A percentile compares a stretch with the other conserved stretches of the same genome.
Evolutionary conservation across 2,797 vertebrate genomes (phyloP).

Genomic region (Phalanger gymnotis): DNA sequence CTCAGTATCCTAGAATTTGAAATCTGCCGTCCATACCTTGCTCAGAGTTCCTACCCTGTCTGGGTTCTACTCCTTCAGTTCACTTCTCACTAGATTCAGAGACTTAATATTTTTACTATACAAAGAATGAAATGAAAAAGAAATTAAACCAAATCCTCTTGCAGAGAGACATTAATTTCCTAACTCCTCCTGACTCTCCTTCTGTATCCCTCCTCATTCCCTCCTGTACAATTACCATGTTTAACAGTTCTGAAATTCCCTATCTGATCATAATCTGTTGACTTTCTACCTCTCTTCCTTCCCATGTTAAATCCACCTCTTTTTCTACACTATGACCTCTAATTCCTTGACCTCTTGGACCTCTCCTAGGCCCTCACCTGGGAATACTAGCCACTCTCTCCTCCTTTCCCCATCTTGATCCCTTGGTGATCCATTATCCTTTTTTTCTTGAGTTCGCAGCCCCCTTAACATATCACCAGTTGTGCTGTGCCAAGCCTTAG

Average conservation of each 20-base stretch:
- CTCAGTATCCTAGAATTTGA: not conserved
- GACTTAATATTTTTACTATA: not conserved
- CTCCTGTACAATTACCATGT: not conserved
- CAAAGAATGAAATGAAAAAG: not conserved
- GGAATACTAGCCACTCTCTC: not conserved
- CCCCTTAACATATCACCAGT: not conserved
- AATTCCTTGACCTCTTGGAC: not conserved
- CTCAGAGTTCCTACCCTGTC: not conserved
- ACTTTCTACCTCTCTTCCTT: not conserved
- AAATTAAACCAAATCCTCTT: not conserved
- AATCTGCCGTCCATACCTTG: not conserved
- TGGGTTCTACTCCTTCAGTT: not conserved
- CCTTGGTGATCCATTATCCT: not conserved
- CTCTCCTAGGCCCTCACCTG: not conserved
- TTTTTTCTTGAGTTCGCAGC: not conserved
- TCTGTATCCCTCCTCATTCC: not conserved
- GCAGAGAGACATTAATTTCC: not conserved
- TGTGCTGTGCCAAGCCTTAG: not conserved
- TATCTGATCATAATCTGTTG: not conserved
- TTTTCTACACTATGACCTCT: not conserved
- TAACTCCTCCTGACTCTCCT: not conserved
- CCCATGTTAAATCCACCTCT: not conserved
- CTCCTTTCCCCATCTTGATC: not conserved
- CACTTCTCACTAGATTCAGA: not conserved
- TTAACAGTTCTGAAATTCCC: not conserved